phyloP scores from a whole-genome alignment of 1,140 invertebrate species.

The Drosophila tani region DNA sequence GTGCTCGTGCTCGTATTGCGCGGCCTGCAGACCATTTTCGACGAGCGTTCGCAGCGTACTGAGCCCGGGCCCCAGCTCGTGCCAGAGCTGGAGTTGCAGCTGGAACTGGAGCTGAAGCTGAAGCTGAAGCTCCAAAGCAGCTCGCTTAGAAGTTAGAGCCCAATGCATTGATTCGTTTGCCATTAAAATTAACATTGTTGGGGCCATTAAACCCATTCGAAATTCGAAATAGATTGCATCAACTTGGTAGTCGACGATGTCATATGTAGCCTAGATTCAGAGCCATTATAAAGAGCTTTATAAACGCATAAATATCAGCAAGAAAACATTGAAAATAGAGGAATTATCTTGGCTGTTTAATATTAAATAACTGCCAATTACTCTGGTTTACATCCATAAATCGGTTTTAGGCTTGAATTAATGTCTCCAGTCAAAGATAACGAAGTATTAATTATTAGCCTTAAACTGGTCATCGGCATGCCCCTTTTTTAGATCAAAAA shows the following conservation, averaged over 20 bases:
- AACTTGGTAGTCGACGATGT: not conserved
- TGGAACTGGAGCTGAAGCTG: not conserved
- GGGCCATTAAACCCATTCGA: slow-evolving; percentile 5
- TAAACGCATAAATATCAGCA: too few relatives aligned
- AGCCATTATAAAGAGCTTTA: too few relatives aligned
- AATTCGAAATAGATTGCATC: slow-evolving; percentile 16
- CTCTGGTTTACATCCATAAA: too few relatives aligned
- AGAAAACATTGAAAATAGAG: too few relatives aligned
- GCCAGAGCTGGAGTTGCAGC: slow-evolving; percentile 18
- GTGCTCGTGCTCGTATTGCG: slow-evolving; percentile 40
- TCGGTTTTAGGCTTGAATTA: too few relatives aligned
- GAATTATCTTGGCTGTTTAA: too few relatives aligned
- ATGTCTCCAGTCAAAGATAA: too few relatives aligned
- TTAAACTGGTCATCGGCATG: too few relatives aligned
- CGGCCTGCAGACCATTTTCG: slow-evolving; percentile 79
- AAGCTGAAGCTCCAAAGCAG: not conserved
- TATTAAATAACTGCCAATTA: too few relatives aligned
- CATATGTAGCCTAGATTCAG: too few relatives aligned
- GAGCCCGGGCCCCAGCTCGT: slow-evolving; percentile 40
- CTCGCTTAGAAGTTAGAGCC: not conserved
- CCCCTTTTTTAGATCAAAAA: too few relatives aligned
- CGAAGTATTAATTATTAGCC: too few relatives aligned
- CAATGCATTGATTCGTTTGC: not conserved
- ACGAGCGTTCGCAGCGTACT: slow-evolving; percentile 78
- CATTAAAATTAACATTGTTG: slow-evolving; percentile 11